phyloP scores from a whole-genome alignment of 2,113 vertebrate species.

The Asarcornis scutulata region DNA sequence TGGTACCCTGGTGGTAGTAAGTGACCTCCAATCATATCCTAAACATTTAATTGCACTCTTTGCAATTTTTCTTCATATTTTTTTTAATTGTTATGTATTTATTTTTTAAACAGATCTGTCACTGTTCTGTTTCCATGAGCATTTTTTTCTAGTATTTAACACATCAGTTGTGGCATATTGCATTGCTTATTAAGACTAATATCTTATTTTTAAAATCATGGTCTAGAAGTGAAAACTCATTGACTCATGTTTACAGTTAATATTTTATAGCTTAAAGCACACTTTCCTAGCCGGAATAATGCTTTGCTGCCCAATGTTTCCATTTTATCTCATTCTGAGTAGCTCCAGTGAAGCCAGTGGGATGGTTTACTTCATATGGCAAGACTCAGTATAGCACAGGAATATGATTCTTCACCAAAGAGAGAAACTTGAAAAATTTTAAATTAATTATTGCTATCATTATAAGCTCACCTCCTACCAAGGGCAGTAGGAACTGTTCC shows the following conservation, averaged over 20 bases:
- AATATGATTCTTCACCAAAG: neutral
- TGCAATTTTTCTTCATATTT: neutral
- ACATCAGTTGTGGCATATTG: neutral
- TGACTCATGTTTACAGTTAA: constrained; percentile 45
- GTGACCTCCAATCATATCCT: neutral
- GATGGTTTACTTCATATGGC: neutral
- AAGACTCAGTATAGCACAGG: neutral
- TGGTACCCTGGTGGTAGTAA: neutral
- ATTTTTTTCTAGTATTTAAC: constrained; percentile 29
- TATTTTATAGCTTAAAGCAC: constrained; percentile 25
- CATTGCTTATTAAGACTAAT: constrained; percentile 35
- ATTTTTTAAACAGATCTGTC: neutral
- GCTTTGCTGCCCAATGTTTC: neutral
- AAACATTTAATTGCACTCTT: neutral
- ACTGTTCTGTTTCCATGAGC: neutral
- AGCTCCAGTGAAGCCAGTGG: neutral
- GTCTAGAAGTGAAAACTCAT: constrained; percentile 1
- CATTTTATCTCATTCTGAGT: neutral
- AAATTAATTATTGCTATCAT: neutral
- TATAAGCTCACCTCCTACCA: neutral
- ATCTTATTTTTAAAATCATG: constrained; percentile 34
- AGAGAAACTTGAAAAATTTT: neutral
- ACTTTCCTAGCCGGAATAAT: neutral
- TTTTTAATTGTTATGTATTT: neutral
- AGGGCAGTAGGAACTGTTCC: neutral